Evolutionary conservation across 2,888 invertebrate species (phyloP), one percentile per base, ranked within the genome.

Genomic region (Ethmia dodecea): DNA sequence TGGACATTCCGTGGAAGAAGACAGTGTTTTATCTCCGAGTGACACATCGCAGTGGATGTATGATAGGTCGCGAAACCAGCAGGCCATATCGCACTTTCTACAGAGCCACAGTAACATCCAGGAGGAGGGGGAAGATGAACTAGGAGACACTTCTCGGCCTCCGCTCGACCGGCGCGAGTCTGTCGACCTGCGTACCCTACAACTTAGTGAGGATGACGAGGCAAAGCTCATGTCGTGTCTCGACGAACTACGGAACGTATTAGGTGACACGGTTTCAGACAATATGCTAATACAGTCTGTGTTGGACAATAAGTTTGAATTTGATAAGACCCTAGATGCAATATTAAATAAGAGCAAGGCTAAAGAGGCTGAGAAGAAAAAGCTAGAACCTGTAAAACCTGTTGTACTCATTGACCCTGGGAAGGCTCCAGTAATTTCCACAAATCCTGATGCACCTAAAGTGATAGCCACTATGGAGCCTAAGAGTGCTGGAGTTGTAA

Each of bases 1-100:
- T 70, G 97, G 97, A 8, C 94, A 95, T 73, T 97, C 97, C 2
- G 93, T 97, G 26, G 98, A 98, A 75, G 97, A 98, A 63, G 96
- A 96, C 65, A 93, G 91, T 72, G 94, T 93, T 64, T 91, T 96
- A 57, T 98, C 97, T 9, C 97, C 97, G 2, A 93, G 94, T 62
- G 95, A 96, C 84, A 88, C 91, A 24, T 89, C 91, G 40, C 93
- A 94, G 61, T 97, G 95, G 86, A 88, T 97, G 62, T 97, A 91
- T 64, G 95, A 97, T 63, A 89, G 97, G 28, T 92, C 91, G 45
- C 88, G 90, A 24, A 91, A 90, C 34, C 90, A 91, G 53, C 90
- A 91, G 41, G 92, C 90, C 47, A 92, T 96, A 63, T 90, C 93
- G 9, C 89, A 92, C 8, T 96, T 93, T 63, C 84, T 96, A 31